phyloP scores from a whole-genome alignment of 2,113 vertebrate species.

The Psittacula cyanocephala region DNA sequence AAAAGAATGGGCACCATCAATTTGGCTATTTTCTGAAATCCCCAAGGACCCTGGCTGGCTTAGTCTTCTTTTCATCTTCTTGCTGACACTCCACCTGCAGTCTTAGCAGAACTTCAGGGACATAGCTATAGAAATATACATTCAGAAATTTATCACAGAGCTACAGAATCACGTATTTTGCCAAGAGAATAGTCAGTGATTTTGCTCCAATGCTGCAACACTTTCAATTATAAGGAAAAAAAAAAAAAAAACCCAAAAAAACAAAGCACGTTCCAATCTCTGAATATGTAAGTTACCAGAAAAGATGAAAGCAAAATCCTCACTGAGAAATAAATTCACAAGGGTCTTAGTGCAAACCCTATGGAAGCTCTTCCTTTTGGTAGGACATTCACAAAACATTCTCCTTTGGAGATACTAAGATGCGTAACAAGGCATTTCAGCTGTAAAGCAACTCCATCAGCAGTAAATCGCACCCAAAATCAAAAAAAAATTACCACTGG shows the following conservation, averaged over 20 bases:
- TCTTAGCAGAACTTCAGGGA: background rate
- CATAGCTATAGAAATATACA: background rate
- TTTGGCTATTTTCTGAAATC: background rate
- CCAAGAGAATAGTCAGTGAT: background rate
- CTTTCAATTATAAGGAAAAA: background rate
- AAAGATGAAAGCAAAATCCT: background rate
- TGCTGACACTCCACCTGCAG: background rate
- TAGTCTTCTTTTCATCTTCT: background rate
- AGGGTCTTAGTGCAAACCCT: background rate
- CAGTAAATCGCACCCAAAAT: background rate
- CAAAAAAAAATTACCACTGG: background rate
- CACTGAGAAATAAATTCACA: background rate
- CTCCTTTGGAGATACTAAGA: background rate
- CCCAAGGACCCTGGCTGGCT: background rate
- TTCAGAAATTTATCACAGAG: background rate
- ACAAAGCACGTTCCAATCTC: rapidly evolving
- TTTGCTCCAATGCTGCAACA: background rate
- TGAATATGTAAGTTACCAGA: background rate
- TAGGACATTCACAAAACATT: background rate
- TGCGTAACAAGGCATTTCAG: background rate
- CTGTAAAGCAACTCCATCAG: background rate
- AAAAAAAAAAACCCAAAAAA: too few relatives aligned
- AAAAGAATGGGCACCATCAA: background rate
- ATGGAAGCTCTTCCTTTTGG: background rate
- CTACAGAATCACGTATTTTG: background rate